Base-by-base conservation (phyloP, 2,113 vertebrate species). In the Oreochromis spilurus region DNA sequence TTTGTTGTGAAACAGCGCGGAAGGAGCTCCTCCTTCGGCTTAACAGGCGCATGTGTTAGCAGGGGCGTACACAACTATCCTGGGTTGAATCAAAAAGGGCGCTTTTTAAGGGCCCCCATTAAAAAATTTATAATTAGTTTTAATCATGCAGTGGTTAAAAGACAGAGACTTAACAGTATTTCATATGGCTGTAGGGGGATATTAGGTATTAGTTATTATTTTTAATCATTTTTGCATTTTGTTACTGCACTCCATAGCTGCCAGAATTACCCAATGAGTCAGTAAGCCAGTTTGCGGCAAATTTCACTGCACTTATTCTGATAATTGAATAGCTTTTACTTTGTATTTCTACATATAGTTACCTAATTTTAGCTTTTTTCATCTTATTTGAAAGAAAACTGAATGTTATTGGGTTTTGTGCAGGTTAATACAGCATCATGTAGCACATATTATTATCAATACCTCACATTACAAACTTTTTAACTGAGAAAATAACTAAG, bases 1-100 rank as follows among this genome's bases (percentile, higher is more conserved):
- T 54, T 79, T 90, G 93, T 95, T 96, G 88, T 94, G 89, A 95
- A 95, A 95, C 90, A 21, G 72, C 13, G 14, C 10, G 19, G 6
- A 12, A 79, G 40, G 43, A 81, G 85, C 87, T 82, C 91, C 92
- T 81, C 90, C 92, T 87, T 21, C 82, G 5, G 2, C 2, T 77
- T 26, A 86, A 81, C 40, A 38, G 19, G 57, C 80, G 6, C 36
- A 11, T 29, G 36, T 9, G 52, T 19, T 31, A 24, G 48, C 88
- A 90, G 90, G 86, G 91, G 10, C 85, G 79, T 6, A 4, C 12
- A 62, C 1, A 86, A 9, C 2, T 5, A 7, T 5, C 38, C 16
- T 1, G 48, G 67, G 65, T 7, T 11, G 17, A 7, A 14, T 7
- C 2, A 7, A 4, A 6, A 48, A 7, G 52, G 75, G 40, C 77